These are phyloP conservation scores for Habropoda laboriosa DNA, from an alignment of 1,140 invertebrate species.

Conservation along the genomic window DNA sequence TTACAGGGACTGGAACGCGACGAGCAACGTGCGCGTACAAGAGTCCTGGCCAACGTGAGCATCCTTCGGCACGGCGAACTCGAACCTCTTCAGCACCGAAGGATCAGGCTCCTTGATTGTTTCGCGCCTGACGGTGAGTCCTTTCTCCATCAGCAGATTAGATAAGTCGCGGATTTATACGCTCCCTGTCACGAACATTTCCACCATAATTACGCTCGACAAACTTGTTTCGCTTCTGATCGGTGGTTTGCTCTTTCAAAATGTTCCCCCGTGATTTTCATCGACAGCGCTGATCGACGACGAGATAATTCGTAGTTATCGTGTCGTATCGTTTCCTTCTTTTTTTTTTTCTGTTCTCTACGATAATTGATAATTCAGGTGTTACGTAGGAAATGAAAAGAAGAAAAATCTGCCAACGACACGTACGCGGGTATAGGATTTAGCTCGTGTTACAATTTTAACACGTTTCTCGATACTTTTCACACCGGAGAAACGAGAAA, in stretches of 20 bases:
- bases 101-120: slow-evolving; percentile 77
- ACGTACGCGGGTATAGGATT: background rate
- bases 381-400: too few relatives aligned
- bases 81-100: slow-evolving; percentile 74
- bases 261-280: background rate
- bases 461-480: background rate
- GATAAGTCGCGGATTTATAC: slow-evolving; percentile 19
- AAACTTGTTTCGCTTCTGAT: background rate
- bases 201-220: background rate
- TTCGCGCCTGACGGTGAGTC: slow-evolving; percentile 77
- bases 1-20: slow-evolving; percentile 82
- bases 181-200: background rate
- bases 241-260: background rate
- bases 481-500: background rate
- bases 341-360: too few relatives aligned
- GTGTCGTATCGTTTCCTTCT: too few relatives aligned
- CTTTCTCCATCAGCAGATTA: slow-evolving; percentile 40
- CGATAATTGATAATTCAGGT: too few relatives aligned
- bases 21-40: slow-evolving; percentile 80
- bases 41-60: slow-evolving; percentile 82
- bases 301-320: too few relatives aligned
- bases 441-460: background rate
- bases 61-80: slow-evolving; percentile 73
- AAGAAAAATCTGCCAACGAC: too few relatives aligned
- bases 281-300: background rate